Base-by-base conservation (phyloP, 2,113 vertebrate species). In the Chitala chitala region DNA sequence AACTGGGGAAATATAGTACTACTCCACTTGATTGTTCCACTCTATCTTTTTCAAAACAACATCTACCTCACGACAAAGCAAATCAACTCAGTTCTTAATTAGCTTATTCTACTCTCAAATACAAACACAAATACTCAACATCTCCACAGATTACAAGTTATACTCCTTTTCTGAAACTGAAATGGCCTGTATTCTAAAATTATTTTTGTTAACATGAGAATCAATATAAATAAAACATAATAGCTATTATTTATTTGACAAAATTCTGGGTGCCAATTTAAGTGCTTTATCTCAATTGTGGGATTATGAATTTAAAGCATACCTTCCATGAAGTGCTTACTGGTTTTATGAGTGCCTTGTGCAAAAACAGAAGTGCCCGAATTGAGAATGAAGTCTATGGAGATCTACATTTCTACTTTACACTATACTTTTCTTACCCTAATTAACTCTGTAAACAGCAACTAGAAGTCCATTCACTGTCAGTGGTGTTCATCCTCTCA, bases 101-200 rank as follows among this genome's bases (percentile, higher is more conserved):
- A 87, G 84, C 84, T 88, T 88, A 86, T 89, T 85, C 61, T 78
- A 84, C 79, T 86, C 75, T 79, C 80, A 80, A 84, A 85, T 71
- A 78, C 73, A 83, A 79, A 76, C 42, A 77, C 54, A 78, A 78
- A 78, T 33, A 78, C 73, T 77, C 68, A 77, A 82, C 80, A 77
- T 77, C 75, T 80, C 79, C 56, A 72, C 36, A 54, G 55, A 69
- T 40, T 79, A 77, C 76, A 84, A 81, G 22, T 79, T 76, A 77
- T 63, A 77, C 83, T 82, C 63, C 51, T 82, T 69, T 78, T 63
- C 53, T 64, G 44, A 58, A 78, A 59, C 72, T 74, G 50, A 38
- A 76, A 10, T 31, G 46, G 53, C 53, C 66, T 64, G 69, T 29
- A 15, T 48, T 80, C 81, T 72, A 42, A 20, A 65, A 63, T 78